A percentile compares a stretch with the other conserved stretches of the same genome.
Evolutionary conservation across 2,888 invertebrate genomes (phyloP).

Genomic region (Tachina grossa): DNA sequence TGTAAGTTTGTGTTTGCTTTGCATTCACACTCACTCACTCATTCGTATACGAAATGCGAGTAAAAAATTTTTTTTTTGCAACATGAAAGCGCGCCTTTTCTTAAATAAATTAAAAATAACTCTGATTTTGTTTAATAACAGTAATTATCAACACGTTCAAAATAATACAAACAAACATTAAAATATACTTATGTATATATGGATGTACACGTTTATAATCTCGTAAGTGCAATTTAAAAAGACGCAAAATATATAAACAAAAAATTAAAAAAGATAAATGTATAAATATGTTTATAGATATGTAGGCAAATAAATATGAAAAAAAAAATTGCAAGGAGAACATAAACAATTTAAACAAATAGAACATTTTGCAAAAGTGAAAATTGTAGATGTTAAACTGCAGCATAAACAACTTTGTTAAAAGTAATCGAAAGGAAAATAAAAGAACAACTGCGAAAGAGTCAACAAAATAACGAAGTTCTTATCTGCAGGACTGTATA

Average conservation of each 20-base stretch:
- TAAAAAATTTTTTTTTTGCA: background rate
- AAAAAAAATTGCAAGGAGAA: background rate
- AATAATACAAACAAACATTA: background rate
- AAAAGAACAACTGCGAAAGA: background rate
- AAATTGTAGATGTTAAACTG: background rate
- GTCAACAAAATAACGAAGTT: no score
- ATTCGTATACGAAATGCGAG: background rate
- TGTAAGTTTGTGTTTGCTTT: constrained; percentile 26
- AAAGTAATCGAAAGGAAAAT: background rate
- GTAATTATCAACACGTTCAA: constrained; percentile 66
- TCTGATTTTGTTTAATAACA: constrained; percentile 56
- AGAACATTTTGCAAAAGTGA: background rate
- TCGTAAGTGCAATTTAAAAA: background rate
- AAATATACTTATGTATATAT: background rate
- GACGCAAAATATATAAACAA: background rate
- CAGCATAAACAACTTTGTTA: background rate
- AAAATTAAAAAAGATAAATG: background rate
- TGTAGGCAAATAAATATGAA: no score
- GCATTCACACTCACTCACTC: background rate
- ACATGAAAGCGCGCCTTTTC: constrained; percentile 64
- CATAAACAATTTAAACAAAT: background rate
- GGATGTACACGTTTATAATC: background rate
- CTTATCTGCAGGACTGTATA: no score
- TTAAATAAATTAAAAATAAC: constrained; percentile 51
- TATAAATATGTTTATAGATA: no score